phyloP scores from a whole-genome alignment of 2,888 invertebrate species.

The Drosophila pullipes region DNA sequence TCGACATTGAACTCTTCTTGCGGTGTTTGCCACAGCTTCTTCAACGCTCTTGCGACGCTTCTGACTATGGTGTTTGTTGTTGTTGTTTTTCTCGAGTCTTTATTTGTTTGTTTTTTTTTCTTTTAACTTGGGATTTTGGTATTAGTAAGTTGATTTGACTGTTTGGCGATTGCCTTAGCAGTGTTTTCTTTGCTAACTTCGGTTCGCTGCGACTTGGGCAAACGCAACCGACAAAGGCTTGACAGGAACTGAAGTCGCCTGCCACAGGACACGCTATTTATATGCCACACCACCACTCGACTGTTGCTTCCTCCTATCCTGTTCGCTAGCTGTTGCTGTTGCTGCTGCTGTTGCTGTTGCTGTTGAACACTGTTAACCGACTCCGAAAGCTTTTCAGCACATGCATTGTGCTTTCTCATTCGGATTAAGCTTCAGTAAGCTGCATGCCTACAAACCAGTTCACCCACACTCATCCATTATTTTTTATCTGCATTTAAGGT shows the following conservation, averaged over 20 bases:
- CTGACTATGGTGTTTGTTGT: neutral
- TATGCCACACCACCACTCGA: constrained; percentile 39
- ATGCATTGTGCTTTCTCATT: constrained; percentile 13
- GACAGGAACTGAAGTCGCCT: constrained; percentile 72
- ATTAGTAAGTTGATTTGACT: constrained; percentile 11
- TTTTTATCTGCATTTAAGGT: neutral
- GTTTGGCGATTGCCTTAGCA: constrained; percentile 35
- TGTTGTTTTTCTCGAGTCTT: neutral
- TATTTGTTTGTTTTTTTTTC: neutral
- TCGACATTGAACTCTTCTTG: neutral
- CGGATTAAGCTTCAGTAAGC: constrained; percentile 18
- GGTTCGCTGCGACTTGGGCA: constrained; percentile 52
- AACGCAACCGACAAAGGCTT: constrained; percentile 73
- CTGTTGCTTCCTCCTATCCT: constrained; percentile 58
- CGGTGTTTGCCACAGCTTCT: neutral
- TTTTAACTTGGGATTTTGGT: neutral
- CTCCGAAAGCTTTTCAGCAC: constrained; percentile 48
- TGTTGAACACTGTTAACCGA: constrained; percentile 28
- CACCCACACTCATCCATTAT: neutral
- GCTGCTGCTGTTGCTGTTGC: neutral
- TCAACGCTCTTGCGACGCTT: neutral
- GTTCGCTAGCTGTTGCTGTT: constrained; percentile 36
- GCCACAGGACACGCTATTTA: constrained; percentile 64
- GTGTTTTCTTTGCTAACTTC: constrained; percentile 30
- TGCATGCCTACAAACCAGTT: neutral